These are phyloP conservation scores for Troilus luridus DNA, from an alignment of 2,888 invertebrate genomes.

Conservation along the genomic window DNA sequence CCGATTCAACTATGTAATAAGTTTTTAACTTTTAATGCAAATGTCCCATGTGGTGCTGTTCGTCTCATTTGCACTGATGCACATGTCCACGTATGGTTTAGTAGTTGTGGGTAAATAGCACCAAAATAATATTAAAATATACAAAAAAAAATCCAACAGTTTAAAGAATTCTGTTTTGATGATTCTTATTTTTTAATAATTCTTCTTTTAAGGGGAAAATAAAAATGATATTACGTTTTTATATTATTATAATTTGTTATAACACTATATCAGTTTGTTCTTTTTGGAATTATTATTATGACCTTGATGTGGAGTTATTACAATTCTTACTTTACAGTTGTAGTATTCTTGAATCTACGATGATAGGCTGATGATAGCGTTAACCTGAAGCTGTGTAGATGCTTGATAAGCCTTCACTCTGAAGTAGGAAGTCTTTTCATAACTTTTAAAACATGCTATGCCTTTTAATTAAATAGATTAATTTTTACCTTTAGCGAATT, in stretches of 20 bases:
- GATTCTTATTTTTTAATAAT: not conserved
- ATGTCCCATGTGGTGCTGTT: conserved; percentile 25
- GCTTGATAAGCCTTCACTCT: no score
- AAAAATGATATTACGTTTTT: not conserved
- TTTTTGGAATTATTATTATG: no score
- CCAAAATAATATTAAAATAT: not conserved
- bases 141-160: not conserved
- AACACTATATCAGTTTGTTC: not conserved
- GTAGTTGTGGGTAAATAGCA: not conserved
- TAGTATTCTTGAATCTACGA: no score
- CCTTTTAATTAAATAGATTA: no score
- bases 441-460: no score
- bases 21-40: conserved; percentile 33
- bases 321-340: no score
- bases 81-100: conserved; percentile 6
- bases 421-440: no score
- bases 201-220: not conserved
- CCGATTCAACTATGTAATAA: conserved; percentile 47
- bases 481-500: no score
- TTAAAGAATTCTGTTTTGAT: not conserved
- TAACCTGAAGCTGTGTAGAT: no score
- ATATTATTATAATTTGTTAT: not conserved
- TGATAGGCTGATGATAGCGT: no score
- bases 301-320: no score
- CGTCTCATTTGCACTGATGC: not conserved